These are phyloP conservation scores for Xanthia togata DNA, from an alignment of 2,888 invertebrate genomes.

Conservation along the genomic window DNA sequence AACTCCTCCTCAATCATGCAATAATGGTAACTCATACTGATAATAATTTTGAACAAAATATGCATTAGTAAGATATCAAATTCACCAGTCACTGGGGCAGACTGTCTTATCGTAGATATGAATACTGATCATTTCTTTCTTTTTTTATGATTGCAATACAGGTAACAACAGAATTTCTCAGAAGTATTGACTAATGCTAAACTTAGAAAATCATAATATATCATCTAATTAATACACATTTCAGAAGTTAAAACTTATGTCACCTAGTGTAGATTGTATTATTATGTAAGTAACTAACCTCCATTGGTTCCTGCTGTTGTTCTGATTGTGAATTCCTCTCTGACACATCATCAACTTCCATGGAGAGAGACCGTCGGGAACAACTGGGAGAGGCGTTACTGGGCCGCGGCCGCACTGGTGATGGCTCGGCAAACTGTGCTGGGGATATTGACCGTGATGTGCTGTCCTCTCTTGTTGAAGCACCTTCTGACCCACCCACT, in stretches of 20 bases:
- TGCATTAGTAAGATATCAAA: conserved; percentile 7
- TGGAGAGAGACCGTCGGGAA: conserved; percentile 86
- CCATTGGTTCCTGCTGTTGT: conserved; percentile 86
- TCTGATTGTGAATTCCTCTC: conserved; percentile 87
- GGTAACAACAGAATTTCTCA: neutral
- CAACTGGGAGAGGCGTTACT: conserved; percentile 87
- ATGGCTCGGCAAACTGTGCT: conserved; percentile 87
- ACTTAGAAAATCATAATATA: conserved; percentile 7
- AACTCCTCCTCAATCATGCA: neutral
- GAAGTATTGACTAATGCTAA: conserved; percentile 8
- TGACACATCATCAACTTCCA: conserved; percentile 88
- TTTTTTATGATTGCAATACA: neutral
- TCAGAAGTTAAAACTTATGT: conserved; percentile 28
- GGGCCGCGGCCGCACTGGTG: conserved; percentile 82
- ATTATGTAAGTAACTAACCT: conserved; percentile 75
- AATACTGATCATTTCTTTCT: neutral
- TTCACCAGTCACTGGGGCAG: neutral
- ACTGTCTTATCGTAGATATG: neutral
- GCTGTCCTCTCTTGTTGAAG: conserved; percentile 83
- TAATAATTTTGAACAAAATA: neutral
- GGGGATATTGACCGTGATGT: conserved; percentile 87
- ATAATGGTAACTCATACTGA: conserved; percentile 7
- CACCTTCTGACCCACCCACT: conserved; percentile 81
- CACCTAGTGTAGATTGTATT: conserved; percentile 35
- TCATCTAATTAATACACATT: conserved; percentile 10